These are phyloP conservation scores for Peribatodes rhomboidaria DNA, from an alignment of 2,888 invertebrate species.

Conservation along the genomic window DNA sequence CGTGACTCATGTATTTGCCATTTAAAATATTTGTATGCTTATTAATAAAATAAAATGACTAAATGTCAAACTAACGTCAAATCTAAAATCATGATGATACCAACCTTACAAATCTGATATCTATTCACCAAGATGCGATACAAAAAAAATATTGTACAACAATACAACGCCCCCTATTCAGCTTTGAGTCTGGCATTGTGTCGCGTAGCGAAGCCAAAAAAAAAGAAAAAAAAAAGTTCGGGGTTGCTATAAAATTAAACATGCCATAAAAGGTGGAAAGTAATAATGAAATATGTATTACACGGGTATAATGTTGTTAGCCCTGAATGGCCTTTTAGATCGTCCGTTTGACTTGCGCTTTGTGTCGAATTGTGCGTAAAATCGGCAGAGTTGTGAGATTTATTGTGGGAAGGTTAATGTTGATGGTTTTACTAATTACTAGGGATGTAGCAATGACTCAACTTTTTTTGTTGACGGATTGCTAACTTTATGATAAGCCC, in stretches of 20 bases:
- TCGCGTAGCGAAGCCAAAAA: slow-evolving; percentile 62
- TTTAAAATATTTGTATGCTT: not conserved
- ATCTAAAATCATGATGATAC: slow-evolving; percentile 31
- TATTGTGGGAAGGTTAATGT: slow-evolving; percentile 67
- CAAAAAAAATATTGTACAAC: slow-evolving; percentile 79
- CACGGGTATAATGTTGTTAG: slow-evolving; percentile 86
- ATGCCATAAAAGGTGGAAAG: slow-evolving; percentile 80
- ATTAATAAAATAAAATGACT: not conserved
- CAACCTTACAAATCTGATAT: slow-evolving; percentile 59
- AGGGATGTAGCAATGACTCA: slow-evolving; percentile 47
- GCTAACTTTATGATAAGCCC: no score
- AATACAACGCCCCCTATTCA: slow-evolving; percentile 85
- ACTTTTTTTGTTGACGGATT: not conserved
- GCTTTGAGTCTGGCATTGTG: slow-evolving; percentile 67
- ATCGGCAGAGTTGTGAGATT: slow-evolving; percentile 77
- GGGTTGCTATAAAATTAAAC: slow-evolving; percentile 84
- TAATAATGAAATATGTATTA: slow-evolving; percentile 87
- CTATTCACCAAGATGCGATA: slow-evolving; percentile 58
- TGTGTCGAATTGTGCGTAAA: slow-evolving; percentile 81
- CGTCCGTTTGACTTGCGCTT: slow-evolving; percentile 81
- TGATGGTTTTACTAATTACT: slow-evolving; percentile 74
- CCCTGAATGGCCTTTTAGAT: slow-evolving; percentile 77
- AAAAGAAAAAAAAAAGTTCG: slow-evolving; percentile 51
- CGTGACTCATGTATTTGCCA: no score
- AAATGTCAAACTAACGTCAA: no score